phyloP scores from a whole-genome alignment of 2,888 invertebrate genomes.

The Tetrapedia diversipes region DNA sequence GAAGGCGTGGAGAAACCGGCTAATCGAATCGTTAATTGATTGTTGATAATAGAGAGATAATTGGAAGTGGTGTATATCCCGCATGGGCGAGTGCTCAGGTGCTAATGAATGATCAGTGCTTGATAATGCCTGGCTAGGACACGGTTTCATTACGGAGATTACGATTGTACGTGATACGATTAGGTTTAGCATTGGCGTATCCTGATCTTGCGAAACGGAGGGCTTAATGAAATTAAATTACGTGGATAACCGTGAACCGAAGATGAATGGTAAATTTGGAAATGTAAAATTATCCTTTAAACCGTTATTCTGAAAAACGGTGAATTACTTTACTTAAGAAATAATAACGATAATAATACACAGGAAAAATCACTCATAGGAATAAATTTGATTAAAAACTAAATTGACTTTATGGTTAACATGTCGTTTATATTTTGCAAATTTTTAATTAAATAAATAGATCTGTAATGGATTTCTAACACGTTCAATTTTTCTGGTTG shows the following conservation, averaged over 20 bases:
- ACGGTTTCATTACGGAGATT: constrained; percentile 3
- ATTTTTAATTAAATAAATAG: not conserved
- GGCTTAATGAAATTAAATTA: not conserved
- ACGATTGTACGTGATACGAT: not conserved
- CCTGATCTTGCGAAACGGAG: not conserved
- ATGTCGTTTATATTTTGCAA: not conserved
- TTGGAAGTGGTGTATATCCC: not conserved
- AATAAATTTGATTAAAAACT: no score
- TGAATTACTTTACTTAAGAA: no score
- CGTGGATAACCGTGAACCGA: no score
- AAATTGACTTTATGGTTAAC: no score
- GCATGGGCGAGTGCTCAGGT: not conserved
- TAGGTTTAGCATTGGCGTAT: not conserved
- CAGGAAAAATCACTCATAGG: no score
- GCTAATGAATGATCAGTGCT: constrained; percentile 5
- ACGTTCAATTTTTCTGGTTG: no score
- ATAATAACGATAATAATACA: no score
- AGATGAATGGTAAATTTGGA: no score
- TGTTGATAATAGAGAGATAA: constrained; percentile 1
- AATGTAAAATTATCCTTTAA: no score
- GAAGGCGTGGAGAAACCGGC: not conserved
- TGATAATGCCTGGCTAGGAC: not conserved
- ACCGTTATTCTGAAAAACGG: no score
- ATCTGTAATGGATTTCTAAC: not conserved
- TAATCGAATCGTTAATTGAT: constrained; percentile 9